Base-by-base conservation (phyloP, 2,797 vertebrate species). In the Sphenopsis melanotis region DNA sequence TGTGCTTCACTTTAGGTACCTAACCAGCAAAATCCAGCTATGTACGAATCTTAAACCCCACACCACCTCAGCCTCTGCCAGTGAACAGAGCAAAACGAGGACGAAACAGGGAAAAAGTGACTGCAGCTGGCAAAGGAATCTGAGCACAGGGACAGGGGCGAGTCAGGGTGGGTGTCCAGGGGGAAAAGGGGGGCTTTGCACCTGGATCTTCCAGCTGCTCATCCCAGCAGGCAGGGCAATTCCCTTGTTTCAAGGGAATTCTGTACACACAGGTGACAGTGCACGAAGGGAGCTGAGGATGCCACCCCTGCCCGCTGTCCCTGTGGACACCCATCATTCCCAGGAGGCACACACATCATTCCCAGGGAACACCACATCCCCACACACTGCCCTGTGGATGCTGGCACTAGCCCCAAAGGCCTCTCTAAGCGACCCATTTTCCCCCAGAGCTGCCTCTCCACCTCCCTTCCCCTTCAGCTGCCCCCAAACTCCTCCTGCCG, bases 21-120 rank as follows among this genome's bases (percentile, higher is more conserved):
- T 4, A 15, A n/a, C 20, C 15, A 63, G 14, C 37, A n/a, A 34
- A 75, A 52, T 4, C 1, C 1, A 34, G 47, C 39, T 50, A 12
- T 1, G 0, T 1, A 9, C 0, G 0, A 2, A 5, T 2, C 44
- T 19, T 12, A 39, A 46, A 32, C 8, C 36, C 50, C 6, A 5
- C 4, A 2, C 0, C n/a, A 24, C 24, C 53, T 32, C 0, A 0
- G 46, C 30, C 76, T 42, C 4, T 13, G 23, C 10, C 69, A 44
- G 27, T 0, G 2, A 74, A 32, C 3, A 8, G 22, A 2, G 23
- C n/a, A 52, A 56, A 66, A 37, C 0, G 3, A 65, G 55, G 56
- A 41, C 66, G 10, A 65, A 79, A 83, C 0, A 5, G n/a, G 15
- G 2, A 4, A 30, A 61, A 55, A 1, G 10, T 0, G 0, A 55